Base-by-base conservation (phyloP, 1,140 invertebrate species). In the Dreissena polymorpha region DNA sequence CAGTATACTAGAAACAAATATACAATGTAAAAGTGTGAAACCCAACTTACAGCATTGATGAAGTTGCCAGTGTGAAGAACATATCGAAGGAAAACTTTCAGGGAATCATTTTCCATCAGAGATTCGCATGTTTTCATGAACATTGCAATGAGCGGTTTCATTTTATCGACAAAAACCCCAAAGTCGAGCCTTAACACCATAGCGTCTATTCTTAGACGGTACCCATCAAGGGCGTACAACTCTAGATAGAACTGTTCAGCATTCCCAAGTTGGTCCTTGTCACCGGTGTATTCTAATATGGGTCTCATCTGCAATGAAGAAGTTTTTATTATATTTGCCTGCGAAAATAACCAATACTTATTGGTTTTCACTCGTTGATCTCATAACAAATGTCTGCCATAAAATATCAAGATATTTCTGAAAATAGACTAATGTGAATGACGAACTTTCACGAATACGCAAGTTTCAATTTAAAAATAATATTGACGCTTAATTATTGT, bases 101-200 rank as follows among this genome's bases (percentile, higher is more conserved):
- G 84, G 2, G 89, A 89, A 27, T 89, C 86, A 71, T 88, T 92
- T 51, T 92, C 89, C 65, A 92, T 85, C 39, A 92, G 83, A 75
- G 82, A 78, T 53, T 94, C 95, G 68, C 97, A 97, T 72, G 98
- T 97, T 25, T 96, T 95, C 70, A 98, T 95, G 94, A 99, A 97
- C 3, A 96, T 96, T 90, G 96, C 97, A 85, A 99, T 97, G 85
- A 97, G 97, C 21, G 98, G 94, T 96, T 98, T 97, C 83, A 99
- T 93, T 87, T 96, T 97, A 81, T 96, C 96, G 92, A 98, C 96
- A 85, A 97, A 98, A 0, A 97, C 95, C 0, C 96, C 95, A 93
- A 99, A 98, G 92, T 99, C 98, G 92, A 99, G 97, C 92, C 98
- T 98, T 49, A 99, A 92, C 16, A 94, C 83, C 91, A 94, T 92